These are phyloP conservation scores for Oncorhynchus gorbuscha DNA, from an alignment of 2,113 vertebrate genomes.

Conservation along the genomic window DNA sequence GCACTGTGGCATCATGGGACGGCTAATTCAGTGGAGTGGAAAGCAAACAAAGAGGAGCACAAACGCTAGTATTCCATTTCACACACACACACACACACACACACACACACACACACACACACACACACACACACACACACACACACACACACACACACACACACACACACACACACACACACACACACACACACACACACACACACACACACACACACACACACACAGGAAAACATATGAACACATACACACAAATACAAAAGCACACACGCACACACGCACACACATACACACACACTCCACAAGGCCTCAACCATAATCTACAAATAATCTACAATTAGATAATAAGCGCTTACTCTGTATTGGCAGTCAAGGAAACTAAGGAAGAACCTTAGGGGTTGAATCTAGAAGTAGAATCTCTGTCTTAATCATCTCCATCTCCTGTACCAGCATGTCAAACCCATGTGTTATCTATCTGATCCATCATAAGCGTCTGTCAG, in stretches of 20 bases:
- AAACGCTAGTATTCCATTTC: slow-evolving; percentile 9
- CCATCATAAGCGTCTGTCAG: slow-evolving; percentile 1
- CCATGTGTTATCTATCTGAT: not conserved
- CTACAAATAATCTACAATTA: slow-evolving; percentile 28
- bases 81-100: no score
- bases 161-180: not conserved
- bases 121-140: not conserved
- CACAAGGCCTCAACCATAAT: slow-evolving; percentile 30
- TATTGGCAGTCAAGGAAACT: not conserved
- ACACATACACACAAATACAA: not conserved
- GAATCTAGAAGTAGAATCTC: not conserved
- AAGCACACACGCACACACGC: no score
- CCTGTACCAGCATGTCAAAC: not conserved
- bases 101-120: not conserved
- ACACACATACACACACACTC: not conserved
- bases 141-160: not conserved
- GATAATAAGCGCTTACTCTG: not conserved
- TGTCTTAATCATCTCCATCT: slow-evolving; percentile 9
- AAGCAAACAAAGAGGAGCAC: slow-evolving; percentile 58
- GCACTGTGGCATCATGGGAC: slow-evolving; percentile 64
- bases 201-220: no score
- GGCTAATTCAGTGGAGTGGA: slow-evolving; percentile 65
- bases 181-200: not conserved
- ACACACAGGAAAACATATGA: not conserved
- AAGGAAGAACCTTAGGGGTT: not conserved